Conservation (phyloP, 2,113 vertebrate genomes). For the Micromys minutus region DNA sequence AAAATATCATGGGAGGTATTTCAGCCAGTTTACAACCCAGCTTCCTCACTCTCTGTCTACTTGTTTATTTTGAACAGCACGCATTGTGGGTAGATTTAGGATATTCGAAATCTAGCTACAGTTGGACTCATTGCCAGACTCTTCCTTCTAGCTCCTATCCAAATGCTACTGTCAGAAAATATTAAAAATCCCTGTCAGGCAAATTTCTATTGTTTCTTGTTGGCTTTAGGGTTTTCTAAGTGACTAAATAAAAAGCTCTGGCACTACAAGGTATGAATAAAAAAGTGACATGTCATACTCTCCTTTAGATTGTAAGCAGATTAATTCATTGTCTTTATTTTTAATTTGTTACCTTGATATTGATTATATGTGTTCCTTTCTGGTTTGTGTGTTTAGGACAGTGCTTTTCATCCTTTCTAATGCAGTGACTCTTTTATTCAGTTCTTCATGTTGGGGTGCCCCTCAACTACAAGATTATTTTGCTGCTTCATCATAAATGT, state of each 20-base stretch:
- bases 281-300: background rate
- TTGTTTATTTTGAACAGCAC: background rate
- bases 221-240: background rate
- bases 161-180: background rate
- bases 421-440: no score
- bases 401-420: background rate
- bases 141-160: background rate
- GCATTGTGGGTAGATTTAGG: background rate
- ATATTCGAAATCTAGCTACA: background rate
- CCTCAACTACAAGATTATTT: no score
- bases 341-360: background rate
- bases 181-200: background rate
- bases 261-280: background rate
- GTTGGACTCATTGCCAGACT: background rate
- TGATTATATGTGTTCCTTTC: background rate
- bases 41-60: background rate
- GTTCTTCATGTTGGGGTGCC: no score
- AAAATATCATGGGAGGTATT: background rate
- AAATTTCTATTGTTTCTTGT: background rate
- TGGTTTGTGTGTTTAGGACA: background rate
- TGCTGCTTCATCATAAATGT: no score
- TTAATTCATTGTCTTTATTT: conserved; percentile 29
- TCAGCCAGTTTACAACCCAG: background rate
- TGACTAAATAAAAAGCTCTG: conserved; percentile 8
- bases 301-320: background rate